These are phyloP conservation scores for Lasioglossum villosulum DNA, from an alignment of 2,888 invertebrate species.

Conservation along the genomic window DNA sequence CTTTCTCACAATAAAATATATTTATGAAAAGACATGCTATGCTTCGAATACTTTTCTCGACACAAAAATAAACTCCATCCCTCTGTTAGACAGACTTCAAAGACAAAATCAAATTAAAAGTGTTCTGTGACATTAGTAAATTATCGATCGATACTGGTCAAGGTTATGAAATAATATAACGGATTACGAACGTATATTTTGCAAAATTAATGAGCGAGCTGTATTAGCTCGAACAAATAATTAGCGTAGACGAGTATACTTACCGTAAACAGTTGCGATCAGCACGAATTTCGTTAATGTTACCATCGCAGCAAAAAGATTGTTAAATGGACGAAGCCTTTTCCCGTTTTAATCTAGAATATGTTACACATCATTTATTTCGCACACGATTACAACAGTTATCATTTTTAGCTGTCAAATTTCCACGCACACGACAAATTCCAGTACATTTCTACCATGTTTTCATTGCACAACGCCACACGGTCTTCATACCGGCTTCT, in stretches of 20 bases:
- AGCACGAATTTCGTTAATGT: conserved; percentile 76
- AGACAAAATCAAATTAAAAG: conserved; percentile 40
- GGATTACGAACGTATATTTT: background rate
- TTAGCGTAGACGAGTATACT: conserved; percentile 51
- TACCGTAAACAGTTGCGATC: conserved; percentile 78
- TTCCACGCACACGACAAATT: conserved; percentile 34
- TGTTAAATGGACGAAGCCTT: conserved; percentile 26
- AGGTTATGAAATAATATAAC: conserved; percentile 55
- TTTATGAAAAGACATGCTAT: background rate
- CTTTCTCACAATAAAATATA: background rate
- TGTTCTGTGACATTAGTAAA: conserved; percentile 8
- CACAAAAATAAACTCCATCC: background rate
- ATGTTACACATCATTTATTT: conserved; percentile 56
- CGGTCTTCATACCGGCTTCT: conserved; percentile 43
- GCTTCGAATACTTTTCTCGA: background rate
- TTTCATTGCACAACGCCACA: conserved; percentile 45
- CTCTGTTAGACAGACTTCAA: background rate
- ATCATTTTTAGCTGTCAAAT: conserved; percentile 35
- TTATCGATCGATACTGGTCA: conserved; percentile 64
- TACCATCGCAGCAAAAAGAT: conserved; percentile 74
- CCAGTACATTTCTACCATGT: conserved; percentile 49
- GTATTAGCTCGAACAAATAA: background rate
- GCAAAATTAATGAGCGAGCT: background rate
- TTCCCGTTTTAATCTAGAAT: conserved; percentile 49
- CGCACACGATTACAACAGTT: conserved; percentile 56